phyloP scores from a whole-genome alignment of 1,140 invertebrate genomes.

The Drosophila bifasciata region DNA sequence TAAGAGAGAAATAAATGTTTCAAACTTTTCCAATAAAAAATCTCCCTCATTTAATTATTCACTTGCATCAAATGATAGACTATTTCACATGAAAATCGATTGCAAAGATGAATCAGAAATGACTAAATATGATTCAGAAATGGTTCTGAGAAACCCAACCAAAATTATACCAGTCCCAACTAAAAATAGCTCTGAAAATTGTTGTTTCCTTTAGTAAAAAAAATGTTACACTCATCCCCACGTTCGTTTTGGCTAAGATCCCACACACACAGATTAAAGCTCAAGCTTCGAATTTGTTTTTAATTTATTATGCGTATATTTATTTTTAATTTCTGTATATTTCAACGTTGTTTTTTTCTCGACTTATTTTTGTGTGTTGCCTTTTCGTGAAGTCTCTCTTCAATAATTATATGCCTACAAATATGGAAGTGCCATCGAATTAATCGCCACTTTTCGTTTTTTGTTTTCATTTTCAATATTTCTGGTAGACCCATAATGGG shows the following conservation, averaged over 20 bases:
- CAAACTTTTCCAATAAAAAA: too few species aligned
- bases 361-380: slow-evolving; percentile 17
- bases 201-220: slow-evolving; percentile 25
- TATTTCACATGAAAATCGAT: too few species aligned
- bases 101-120: too few species aligned
- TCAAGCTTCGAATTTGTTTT: slow-evolving; percentile 44
- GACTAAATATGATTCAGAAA: too few species aligned
- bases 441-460: slow-evolving; percentile 73
- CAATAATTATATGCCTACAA: slow-evolving; percentile 72
- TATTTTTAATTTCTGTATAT: slow-evolving; percentile 45
- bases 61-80: too few species aligned
- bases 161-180: too few species aligned
- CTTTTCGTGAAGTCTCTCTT: slow-evolving; percentile 48
- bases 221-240: slow-evolving; percentile 29
- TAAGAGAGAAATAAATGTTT: too few species aligned
- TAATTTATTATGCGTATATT: slow-evolving; percentile 64
- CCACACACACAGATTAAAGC: slow-evolving; percentile 48
- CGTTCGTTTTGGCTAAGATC: background rate
- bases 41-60: too few species aligned
- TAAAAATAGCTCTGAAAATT: too few species aligned
- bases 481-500: slow-evolving; percentile 59
- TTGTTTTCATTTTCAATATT: slow-evolving; percentile 47
- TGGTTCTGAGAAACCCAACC: too few species aligned
- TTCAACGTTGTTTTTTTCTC: slow-evolving; percentile 18
- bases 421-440: slow-evolving; percentile 79